Base-by-base conservation (phyloP, 37 sponge, comb jelly and placozoan genomes). In the Haliclona indistincta region DNA sequence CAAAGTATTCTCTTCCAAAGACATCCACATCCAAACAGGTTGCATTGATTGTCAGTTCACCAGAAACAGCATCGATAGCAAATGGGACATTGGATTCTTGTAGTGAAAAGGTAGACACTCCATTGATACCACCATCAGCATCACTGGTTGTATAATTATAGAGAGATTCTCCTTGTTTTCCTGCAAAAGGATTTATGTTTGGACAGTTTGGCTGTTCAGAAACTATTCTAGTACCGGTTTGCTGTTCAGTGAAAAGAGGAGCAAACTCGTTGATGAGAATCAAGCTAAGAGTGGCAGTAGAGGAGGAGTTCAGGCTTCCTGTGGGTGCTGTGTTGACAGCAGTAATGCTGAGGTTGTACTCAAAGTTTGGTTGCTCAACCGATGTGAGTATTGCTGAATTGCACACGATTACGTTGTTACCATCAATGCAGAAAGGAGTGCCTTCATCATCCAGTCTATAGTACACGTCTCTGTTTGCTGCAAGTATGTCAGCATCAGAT, bases 241-340 rank as follows among this genome's bases (percentile, higher is more conserved):
- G 20, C 2, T 4, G 10, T 17, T 43, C 34, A 19, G 30, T 25
- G 6, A 76, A 63, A 6, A 47, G 40, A 19, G 89, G 89, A 20
- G 35, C 70, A 63, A 73, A 83, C 28, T 89, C 85, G 75, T 89
- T 89, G 49, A 80, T 63, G 7, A 89, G 72, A 15, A 56, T 26
- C 0, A 88, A 40, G 3, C 20, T 38, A 25, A 88, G 77, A 26
- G 25, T 42, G 3, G 75, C 81, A 11, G 64, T 32, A 38, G 55
- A 64, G 35, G n/a, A 56, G 15, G 68, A 54, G 4, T 5, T 42
- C 58, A 70, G 80, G 5, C 2, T 28, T 3, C 54, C 22, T 3
- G 58, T 56, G 0, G 43, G 67, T 35, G 54, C 60, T 5, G 74
- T 65, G 6, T n/a, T n/a, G n/a, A n/a, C n/a, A n/a, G n/a, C n/a